Percentiles rank a stretch among this genome's conserved stretches.
Conservation (phyloP, 2,113 vertebrate species). For the Percopsis transmontana region DNA sequence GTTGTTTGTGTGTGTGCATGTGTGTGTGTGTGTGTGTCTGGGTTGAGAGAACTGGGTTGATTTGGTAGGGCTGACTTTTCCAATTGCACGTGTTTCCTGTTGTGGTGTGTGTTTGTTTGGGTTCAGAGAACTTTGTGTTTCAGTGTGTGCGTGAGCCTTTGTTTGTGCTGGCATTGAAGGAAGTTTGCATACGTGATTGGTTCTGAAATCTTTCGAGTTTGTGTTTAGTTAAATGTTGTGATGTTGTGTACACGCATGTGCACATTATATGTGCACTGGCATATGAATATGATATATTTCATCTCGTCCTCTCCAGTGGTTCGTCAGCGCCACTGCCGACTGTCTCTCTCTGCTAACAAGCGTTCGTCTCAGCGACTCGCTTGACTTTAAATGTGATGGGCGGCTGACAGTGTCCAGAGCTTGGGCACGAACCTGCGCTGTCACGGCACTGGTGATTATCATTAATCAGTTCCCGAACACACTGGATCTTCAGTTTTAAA, state of each 20-base stretch:
- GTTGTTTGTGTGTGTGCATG: too few relatives aligned
- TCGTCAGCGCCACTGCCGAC: too few relatives aligned
- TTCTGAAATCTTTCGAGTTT: too few relatives aligned
- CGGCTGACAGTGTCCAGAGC: slow-evolving; percentile 42
- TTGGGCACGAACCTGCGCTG: too few relatives aligned
- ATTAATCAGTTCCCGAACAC: slow-evolving; percentile 44
- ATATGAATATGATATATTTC: too few relatives aligned
- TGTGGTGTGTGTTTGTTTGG: not conserved
- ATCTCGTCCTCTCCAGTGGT: too few relatives aligned
- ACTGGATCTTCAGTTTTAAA: not conserved
- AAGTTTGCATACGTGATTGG: not conserved
- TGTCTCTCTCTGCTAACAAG: too few relatives aligned
- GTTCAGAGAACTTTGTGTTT: not conserved
- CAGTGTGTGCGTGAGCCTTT: not conserved
- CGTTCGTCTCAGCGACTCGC: slow-evolving; percentile 31
- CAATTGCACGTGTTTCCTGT: too few relatives aligned
- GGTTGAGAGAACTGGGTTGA: too few relatives aligned
- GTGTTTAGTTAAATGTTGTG: slow-evolving; percentile 15
- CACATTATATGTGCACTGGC: too few relatives aligned
- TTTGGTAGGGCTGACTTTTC: too few relatives aligned
- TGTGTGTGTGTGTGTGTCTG: slow-evolving; percentile 20
- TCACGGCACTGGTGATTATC: slow-evolving; percentile 17
- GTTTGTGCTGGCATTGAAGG: not conserved
- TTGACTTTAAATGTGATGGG: slow-evolving; percentile 59
- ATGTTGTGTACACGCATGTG: slow-evolving; percentile 1